Percentiles rank a stretch among this genome's conserved stretches.
phyloP scores from a whole-genome alignment of 2,797 vertebrate genomes.

The Thaleichthys pacificus region DNA sequence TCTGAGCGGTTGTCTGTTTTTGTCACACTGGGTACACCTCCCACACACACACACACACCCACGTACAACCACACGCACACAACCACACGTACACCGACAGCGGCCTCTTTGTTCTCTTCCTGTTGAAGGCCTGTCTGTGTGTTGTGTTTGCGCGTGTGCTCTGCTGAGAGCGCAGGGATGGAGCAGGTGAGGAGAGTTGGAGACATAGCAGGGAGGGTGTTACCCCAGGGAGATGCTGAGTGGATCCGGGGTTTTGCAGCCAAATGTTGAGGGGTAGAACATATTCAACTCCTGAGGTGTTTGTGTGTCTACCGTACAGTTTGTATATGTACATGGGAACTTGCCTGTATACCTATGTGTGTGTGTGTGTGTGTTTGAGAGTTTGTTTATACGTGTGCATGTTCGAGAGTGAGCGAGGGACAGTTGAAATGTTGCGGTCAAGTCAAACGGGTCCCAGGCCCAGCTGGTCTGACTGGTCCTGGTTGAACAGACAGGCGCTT shows the following conservation, averaged over 20 bases:
- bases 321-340: conserved; percentile 21
- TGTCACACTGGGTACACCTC: conserved; percentile 15
- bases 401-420: background rate
- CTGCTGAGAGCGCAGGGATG: conserved; percentile 26
- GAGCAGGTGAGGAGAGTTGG: conserved; percentile 16
- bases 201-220: conserved; percentile 43
- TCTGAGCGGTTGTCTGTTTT: conserved; percentile 8
- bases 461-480: too few species aligned
- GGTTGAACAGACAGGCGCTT: background rate
- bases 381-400: too few species aligned
- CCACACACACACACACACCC: conserved; percentile 27
- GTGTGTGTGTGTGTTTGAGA: background rate
- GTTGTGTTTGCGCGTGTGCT: conserved; percentile 3
- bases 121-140: conserved; percentile 59
- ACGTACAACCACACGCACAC: conserved; percentile 30
- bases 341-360: conserved; percentile 13
- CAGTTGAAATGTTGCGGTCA: background rate
- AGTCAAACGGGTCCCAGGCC: background rate
- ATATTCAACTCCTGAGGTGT: conserved; percentile 59
- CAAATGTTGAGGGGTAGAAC: conserved; percentile 58
- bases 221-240: conserved; percentile 48
- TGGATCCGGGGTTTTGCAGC: conserved; percentile 48
- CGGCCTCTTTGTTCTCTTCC: conserved; percentile 58
- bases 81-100: conserved; percentile 9
- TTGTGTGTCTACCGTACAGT: conserved; percentile 14